Evolutionary conservation across 2,888 invertebrate genomes (phyloP), one percentile per base, ranked within the genome.

Genomic region (Tetrapedia diversipes): DNA sequence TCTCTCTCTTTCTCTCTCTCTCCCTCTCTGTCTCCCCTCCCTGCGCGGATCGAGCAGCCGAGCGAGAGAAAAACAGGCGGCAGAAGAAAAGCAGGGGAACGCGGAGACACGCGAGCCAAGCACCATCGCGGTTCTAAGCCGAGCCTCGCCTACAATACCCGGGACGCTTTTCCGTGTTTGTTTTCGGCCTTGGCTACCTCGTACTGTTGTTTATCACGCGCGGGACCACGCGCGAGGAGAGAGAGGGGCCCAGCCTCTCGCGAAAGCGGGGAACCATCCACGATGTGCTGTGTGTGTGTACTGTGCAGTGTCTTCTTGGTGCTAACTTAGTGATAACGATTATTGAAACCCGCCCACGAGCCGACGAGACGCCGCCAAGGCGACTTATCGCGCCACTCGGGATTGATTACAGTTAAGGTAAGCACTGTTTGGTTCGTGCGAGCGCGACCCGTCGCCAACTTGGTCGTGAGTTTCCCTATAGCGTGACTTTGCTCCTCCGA

Each of bases 201-300:
- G 47, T 14, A 32, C 32, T 59, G 24, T 59, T 43, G n/a, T 37
- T 43, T 27, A 4, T 27, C 27, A 7, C 29, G 45, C 22, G 8
- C 7, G n/a, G 27, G n/a, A 24, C 22, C 27, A 34, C 27, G 41
- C 34, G n/a, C 27, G 69, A 16, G n/a, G 72, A 61, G 47, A 39
- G 47, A 19, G 56, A 24, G 29, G 32, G 47, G 49, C 27, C 49
- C 49, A n/a, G 49, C 39, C 24, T 37, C 39, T 22, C n/a, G 16
- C 67, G n/a, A n/a, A n/a, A n/a, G 49, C 49, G 60, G 41, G 32
- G 37, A 53, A 69, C 66, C 64, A 67, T 68, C n/a, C 83, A 87
- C 87, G 74, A 91, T 91, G 91, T 91, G 91, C 86, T 87, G 90
- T 89, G 91, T 91, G 89, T 90, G 91, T 90, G 88, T 88, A 87